These are phyloP conservation scores for Eulimnadia texana DNA, from an alignment of 1,140 invertebrate species.

Conservation along the genomic window DNA sequence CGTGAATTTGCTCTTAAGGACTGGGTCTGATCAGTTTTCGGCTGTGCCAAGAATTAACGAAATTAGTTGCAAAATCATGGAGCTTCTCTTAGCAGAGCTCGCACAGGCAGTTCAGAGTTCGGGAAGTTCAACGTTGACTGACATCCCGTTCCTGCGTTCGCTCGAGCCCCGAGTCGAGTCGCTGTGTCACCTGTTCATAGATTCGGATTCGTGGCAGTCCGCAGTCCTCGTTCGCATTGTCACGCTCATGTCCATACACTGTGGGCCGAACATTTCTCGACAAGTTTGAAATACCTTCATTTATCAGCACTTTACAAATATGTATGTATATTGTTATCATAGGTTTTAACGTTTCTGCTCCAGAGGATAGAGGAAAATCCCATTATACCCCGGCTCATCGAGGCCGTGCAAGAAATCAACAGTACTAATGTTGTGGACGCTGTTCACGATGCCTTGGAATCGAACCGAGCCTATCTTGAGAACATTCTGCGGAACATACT, in stretches of 20 bases:
- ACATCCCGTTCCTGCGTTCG: background rate
- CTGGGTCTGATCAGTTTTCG: background rate
- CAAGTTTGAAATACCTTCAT: constrained; percentile 4
- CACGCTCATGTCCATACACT: background rate
- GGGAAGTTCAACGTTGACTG: background rate
- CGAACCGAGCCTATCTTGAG: background rate
- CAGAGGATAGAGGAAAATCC: background rate
- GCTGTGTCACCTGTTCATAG: background rate
- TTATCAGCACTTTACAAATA: background rate
- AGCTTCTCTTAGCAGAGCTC: background rate
- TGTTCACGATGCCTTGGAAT: constrained; percentile 3
- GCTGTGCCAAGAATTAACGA: background rate
- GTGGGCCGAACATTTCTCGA: background rate
- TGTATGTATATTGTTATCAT: background rate
- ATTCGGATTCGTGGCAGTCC: constrained; percentile 2
- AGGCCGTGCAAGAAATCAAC: background rate
- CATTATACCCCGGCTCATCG: background rate
- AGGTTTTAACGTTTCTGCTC: background rate
- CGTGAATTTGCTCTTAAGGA: background rate
- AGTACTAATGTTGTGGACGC: background rate
- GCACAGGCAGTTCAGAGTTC: background rate
- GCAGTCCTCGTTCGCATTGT: background rate
- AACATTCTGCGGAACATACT: constrained; percentile 1
- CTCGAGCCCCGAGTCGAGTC: background rate
- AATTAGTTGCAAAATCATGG: background rate